Evolutionary conservation across 2,888 invertebrate genomes (phyloP), one percentile per base, ranked within the genome.

Genomic region (Catocala sponsa): DNA sequence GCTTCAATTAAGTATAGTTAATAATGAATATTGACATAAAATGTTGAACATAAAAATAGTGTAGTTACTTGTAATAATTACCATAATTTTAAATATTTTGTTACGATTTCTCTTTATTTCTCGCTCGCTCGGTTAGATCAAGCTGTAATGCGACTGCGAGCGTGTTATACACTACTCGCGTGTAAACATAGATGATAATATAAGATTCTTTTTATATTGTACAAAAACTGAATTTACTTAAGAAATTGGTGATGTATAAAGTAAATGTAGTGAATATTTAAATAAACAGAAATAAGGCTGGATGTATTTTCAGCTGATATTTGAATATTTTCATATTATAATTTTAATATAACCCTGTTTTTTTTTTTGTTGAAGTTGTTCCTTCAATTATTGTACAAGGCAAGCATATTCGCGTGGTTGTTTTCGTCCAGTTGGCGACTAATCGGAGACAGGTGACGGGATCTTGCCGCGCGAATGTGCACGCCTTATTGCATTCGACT

Each of bases 131-230:
- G 90, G 87, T 87, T 90, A 88, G 91, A 92, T 92, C 91, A 91
- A 91, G 89, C 85, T 86, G 82, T 83, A 82, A 84, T 85, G 79
- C 79, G 73, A 85, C 79, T 74, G 90, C 87, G 89, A 83, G 85
- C 86, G 90, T 90, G 90, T 90, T 89, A 85, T 89, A 89, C 91
- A 89, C 90, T 78, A 78, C 85, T 85, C 87, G 87, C 89, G 85
- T 87, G 86, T 91, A 88, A 90, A 90, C 90, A 89, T 92, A 93
- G 88, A 88, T 83, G 75, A 80, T 91, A 90, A 89, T 91, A 86
- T 94, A 94, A 93, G 94, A 91, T 94, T 94, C 92, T 94, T 94
- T 94, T 94, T 94, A 94, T 94, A 94, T 94, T 94, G 94, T 94
- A 94, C 94, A 94, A 94, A 93, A 92, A 94, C 92, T 94, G 93